Percentiles rank a stretch among this genome's conserved stretches.
Evolutionary conservation across 2,113 vertebrate species (phyloP).

Genomic region (Solenodon paradoxus): DNA sequence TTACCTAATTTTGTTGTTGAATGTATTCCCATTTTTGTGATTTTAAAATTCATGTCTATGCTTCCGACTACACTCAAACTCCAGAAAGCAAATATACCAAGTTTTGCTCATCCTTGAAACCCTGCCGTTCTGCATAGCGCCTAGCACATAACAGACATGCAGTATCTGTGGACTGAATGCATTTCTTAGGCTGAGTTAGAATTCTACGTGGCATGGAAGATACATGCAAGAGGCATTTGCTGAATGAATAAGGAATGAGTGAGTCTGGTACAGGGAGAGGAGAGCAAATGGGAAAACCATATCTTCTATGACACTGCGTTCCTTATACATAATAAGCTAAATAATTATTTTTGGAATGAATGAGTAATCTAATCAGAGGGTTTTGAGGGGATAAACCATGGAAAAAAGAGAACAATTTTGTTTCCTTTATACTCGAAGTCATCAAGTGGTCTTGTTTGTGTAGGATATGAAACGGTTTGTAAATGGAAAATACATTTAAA

Average conservation of each 20-base stretch:
- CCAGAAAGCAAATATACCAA: neutral
- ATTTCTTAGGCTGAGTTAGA: neutral
- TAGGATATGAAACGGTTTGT: neutral
- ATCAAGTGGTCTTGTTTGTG: neutral
- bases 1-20: neutral
- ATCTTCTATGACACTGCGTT: neutral
- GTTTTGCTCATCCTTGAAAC: neutral
- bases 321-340: neutral
- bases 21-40: neutral
- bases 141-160: neutral
- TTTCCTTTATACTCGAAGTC: neutral
- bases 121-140: neutral
- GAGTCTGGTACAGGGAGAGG: neutral
- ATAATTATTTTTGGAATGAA: slow-evolving; percentile 12
- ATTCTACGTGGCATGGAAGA: neutral
- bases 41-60: neutral
- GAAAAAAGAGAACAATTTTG: neutral
- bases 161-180: neutral
- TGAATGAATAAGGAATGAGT: neutral
- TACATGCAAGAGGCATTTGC: neutral
- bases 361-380: neutral
- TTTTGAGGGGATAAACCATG: neutral
- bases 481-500: neutral
- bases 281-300: neutral
- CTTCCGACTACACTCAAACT: neutral